Base-by-base conservation (phyloP, 2,797 vertebrate species). In the Miichthys miiuy region DNA sequence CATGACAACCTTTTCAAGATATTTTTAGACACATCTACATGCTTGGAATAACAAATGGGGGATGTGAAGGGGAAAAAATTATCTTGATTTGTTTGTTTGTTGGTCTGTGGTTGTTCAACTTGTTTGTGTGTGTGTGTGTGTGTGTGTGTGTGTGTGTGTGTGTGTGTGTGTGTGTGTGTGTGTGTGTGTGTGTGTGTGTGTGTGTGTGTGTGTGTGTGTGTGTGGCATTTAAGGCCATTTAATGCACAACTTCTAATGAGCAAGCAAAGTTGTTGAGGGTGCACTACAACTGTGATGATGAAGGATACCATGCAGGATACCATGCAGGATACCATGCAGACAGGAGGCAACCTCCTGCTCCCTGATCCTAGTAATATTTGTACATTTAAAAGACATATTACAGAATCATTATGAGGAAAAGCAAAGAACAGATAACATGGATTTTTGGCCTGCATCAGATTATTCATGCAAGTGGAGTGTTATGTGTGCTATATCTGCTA, bases 191-290 rank as follows among this genome's bases (percentile, higher is more conserved):
- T n/a, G n/a, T n/a, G n/a, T n/a, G n/a, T n/a, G n/a, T n/a, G n/a
- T n/a, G n/a, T n/a, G n/a, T n/a, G 16, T 25, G 25, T 25, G 25
- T 25, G 25, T 30, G 30, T 30, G 30, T 30, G 6, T 30, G 30
- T 30, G 6, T 30, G 30, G 30, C 30, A 30, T 30, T 30, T 30
- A 30, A 30, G 30, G 30, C 30, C 30, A 50, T 68, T 3, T 18
- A 68, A 89, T 68, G 42, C 20, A 80, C 17, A 48, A 51, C 65
- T 55, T 77, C 51, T 38, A 73, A 34, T 12, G 12, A 56, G 42
- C 8, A 54, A 20, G 41, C 10, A 25, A 77, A 27, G 73, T 25
- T 74, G 46, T 74, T 25, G 17, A 30, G 5, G n/a, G 18, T 61
- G 21, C 12, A 38, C 2, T 6, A 21, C 17, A 14, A 65, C 27